Percentiles rank a stretch among this genome's conserved stretches.
Evolutionary conservation across 2,888 invertebrate genomes (phyloP).

Genomic region (Malthinus flaveolus): DNA sequence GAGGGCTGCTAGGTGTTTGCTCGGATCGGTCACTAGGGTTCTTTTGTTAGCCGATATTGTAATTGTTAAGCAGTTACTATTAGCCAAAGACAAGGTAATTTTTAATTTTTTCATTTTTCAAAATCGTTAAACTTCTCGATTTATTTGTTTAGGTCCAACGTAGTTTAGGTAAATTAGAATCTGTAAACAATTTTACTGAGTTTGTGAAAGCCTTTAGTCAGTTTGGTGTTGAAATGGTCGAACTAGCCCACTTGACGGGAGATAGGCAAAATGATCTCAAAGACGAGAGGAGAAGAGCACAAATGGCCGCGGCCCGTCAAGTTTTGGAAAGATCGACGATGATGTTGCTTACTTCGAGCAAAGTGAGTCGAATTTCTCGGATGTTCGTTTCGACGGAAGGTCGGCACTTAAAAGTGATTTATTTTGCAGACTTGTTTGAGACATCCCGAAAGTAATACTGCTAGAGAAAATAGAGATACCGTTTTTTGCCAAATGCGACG

Average conservation of each 20-base stretch:
- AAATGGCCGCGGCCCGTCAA: constrained; percentile 94
- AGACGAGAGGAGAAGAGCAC: constrained; percentile 92
- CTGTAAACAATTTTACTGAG: constrained; percentile 91
- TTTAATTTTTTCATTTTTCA: neutral
- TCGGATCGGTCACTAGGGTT: constrained; percentile 94
- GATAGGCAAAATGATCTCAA: constrained; percentile 81
- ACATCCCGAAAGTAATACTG: constrained; percentile 91
- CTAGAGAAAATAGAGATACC: constrained; percentile 94
- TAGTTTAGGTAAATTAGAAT: constrained; percentile 81
- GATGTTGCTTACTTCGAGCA: constrained; percentile 95
- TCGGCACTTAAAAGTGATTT: no score
- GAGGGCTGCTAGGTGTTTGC: constrained; percentile 87
- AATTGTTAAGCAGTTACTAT: constrained; percentile 92
- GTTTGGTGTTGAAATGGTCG: constrained; percentile 98
- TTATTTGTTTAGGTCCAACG: constrained; percentile 66
- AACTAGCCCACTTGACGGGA: constrained; percentile 91
- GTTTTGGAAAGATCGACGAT: constrained; percentile 95
- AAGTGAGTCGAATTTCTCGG: constrained; percentile 63
- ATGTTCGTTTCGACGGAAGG: neutral
- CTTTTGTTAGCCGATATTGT: constrained; percentile 96
- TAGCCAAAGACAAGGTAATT: constrained; percentile 91
- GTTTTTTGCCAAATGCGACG: constrained; percentile 98
- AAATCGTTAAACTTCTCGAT: neutral
- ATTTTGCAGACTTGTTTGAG: constrained; percentile 77
- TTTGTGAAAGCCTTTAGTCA: constrained; percentile 98